Evolutionary conservation across 2,888 invertebrate species (phyloP), one percentile per base, ranked within the genome.

Genomic region (Tortricodes alternella): DNA sequence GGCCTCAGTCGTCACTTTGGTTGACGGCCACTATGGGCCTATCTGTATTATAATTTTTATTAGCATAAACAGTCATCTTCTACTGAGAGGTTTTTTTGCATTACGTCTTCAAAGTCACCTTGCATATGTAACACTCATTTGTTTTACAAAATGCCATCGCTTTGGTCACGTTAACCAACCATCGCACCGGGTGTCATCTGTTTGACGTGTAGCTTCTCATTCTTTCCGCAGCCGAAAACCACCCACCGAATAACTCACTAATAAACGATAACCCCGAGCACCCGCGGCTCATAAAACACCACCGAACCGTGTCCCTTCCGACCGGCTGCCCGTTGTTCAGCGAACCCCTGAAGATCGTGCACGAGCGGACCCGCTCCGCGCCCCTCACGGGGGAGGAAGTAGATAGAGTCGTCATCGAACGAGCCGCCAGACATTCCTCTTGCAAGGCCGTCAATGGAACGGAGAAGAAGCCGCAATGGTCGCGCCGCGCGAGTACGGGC

Each of bases 291-390:
- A 78, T 82, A 63, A 84, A 83, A 70, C 89, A 90, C 65, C 83
- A 86, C 60, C 76, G 89, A 44, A 87, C 89, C 19, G 85, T 78
- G 50, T 89, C 89, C 3, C 70, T 89, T 59, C 89, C 89, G 43
- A 76, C 80, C 60, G 89, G 87, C 2, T 85, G 80, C 63, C 73
- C 80, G 37, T 62, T 79, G 46, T 83, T 79, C 74, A 80, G 77
- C 71, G 88, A 86, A 62, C 81, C 85, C 8, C 70, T 83, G 62
- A 82, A 78, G 72, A 84, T 89, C 41, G 77, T 76, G 63, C 94
- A 95, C 83, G 94, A 93, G 80, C 91, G 94, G 78, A 94, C 94
- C 62, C 90, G 94, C 76, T 94, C 94, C 72, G 93, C 94, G 76
- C 94, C 94, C 60, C 80, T 94, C 63, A 92, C 93, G 5, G 93